Percentiles rank a stretch among this genome's conserved stretches.
Conservation (phyloP, 2,797 vertebrate genomes). For the Enteromius thamalakanensis region DNA sequence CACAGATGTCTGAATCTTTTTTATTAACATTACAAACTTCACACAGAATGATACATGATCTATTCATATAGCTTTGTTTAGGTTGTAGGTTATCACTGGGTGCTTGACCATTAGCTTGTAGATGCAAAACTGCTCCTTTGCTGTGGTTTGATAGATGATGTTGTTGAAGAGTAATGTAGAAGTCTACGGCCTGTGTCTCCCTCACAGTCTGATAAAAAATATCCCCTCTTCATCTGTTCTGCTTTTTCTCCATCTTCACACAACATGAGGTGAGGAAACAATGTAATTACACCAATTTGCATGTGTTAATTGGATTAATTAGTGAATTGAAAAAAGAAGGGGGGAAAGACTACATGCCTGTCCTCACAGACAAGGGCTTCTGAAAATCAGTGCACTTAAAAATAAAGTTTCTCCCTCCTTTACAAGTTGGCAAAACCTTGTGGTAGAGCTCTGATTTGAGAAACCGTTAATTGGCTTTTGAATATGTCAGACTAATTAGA, state of each 20-base stretch:
- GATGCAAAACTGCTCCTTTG: not conserved
- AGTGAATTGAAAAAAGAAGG: constrained; percentile 54
- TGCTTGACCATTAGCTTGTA: not conserved
- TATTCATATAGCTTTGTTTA: not conserved
- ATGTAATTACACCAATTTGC: constrained; percentile 69
- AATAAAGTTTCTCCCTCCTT: constrained; percentile 61
- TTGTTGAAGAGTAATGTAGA: not conserved
- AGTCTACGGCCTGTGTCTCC: constrained; percentile 7
- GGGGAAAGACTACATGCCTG: constrained; percentile 13
- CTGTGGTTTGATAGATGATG: not conserved
- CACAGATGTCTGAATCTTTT: not conserved
- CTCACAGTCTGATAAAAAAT: constrained; percentile 48
- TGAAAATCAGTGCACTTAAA: constrained; percentile 58
- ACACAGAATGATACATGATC: not conserved
- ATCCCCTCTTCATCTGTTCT: constrained; percentile 40
- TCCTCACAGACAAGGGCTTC: constrained; percentile 43
- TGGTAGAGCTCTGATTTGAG: constrained; percentile 61
- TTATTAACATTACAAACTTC: not conserved
- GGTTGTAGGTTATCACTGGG: not conserved
- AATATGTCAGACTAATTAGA: constrained; percentile 75
- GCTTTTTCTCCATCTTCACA: constrained; percentile 59
- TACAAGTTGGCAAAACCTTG: constrained; percentile 55
- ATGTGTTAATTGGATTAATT: constrained; percentile 74
- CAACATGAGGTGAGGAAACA: constrained; percentile 66
- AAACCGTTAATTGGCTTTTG: constrained; percentile 74